A percentile compares a stretch with the other conserved stretches of the same genome.
phyloP scores from a whole-genome alignment of 2,113 vertebrate genomes.

The Ammodytes marinus region DNA sequence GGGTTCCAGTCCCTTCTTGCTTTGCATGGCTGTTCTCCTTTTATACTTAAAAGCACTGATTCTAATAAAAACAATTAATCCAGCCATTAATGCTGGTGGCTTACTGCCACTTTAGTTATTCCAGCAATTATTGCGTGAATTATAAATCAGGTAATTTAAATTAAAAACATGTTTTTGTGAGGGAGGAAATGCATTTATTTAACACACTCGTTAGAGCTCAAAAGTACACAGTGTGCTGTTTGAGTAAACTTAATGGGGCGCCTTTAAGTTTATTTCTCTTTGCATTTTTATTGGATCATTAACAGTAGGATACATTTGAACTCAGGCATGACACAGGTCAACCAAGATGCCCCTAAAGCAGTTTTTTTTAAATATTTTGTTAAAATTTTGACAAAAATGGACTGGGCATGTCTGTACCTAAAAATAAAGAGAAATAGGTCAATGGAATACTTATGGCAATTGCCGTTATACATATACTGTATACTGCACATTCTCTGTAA shows the following conservation, averaged over 20 bases:
- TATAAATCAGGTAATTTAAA: neutral
- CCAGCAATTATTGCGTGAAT: neutral
- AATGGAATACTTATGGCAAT: neutral
- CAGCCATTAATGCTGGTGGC: neutral
- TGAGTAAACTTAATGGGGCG: neutral
- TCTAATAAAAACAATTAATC: neutral
- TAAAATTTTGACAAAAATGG: no score
- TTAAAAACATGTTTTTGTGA: neutral
- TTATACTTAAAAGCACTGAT: constrained; percentile 1
- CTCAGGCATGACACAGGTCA: neutral
- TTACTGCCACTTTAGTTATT: neutral
- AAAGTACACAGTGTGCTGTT: no score
- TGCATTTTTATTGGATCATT: neutral
- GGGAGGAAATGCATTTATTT: neutral
- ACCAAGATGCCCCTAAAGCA: neutral
- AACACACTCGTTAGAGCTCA: neutral
- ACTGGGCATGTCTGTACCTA: neutral
- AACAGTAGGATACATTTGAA: neutral
- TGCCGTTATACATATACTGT: neutral
- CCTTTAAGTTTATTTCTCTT: neutral
- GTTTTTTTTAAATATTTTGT: no score
- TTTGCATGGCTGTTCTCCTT: constrained; percentile 71
- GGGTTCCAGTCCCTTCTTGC: constrained; percentile 40
- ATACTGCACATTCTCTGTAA: neutral
- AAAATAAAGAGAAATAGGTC: neutral